A percentile compares a stretch with the other conserved stretches of the same genome.
Conservation (phyloP, 2,113 vertebrate genomes). For the Rhabdornis inornatus region DNA sequence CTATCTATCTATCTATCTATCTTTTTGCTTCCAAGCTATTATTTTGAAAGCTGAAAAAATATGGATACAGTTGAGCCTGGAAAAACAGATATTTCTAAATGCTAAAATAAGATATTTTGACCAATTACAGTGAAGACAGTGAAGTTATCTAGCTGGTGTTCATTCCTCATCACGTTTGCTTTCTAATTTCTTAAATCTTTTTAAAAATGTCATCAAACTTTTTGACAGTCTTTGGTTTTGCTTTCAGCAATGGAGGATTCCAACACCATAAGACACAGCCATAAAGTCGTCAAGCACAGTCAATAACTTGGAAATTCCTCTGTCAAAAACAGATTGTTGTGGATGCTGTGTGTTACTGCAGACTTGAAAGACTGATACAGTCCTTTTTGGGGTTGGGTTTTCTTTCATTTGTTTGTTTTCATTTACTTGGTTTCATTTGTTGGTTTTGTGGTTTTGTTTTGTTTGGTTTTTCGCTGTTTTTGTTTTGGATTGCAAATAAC, state of each 20-base stretch:
- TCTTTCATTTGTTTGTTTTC: background rate
- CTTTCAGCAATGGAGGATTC: background rate
- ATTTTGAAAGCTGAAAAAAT: background rate
- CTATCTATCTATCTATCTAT: background rate
- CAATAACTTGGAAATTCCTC: background rate
- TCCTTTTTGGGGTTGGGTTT: too few relatives aligned
- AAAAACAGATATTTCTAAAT: background rate
- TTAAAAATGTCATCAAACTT: fast-evolving
- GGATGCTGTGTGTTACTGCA: background rate
- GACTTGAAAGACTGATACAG: background rate
- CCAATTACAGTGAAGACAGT: background rate
- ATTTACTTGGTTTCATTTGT: background rate
- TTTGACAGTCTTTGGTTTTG: background rate
- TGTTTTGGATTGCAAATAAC: background rate
- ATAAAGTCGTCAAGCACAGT: background rate
- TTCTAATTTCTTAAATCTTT: background rate
- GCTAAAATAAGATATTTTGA: background rate
- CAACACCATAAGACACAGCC: background rate
- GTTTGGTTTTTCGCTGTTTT: background rate
- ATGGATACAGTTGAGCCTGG: fast-evolving
- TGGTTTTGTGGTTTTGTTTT: background rate
- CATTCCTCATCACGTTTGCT: fast-evolving
- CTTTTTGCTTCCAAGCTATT: background rate
- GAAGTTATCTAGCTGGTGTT: background rate
- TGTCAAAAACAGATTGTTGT: background rate